Evolutionary conservation across 2,888 invertebrate species (phyloP).

Genomic region (Tenthredo notha): DNA sequence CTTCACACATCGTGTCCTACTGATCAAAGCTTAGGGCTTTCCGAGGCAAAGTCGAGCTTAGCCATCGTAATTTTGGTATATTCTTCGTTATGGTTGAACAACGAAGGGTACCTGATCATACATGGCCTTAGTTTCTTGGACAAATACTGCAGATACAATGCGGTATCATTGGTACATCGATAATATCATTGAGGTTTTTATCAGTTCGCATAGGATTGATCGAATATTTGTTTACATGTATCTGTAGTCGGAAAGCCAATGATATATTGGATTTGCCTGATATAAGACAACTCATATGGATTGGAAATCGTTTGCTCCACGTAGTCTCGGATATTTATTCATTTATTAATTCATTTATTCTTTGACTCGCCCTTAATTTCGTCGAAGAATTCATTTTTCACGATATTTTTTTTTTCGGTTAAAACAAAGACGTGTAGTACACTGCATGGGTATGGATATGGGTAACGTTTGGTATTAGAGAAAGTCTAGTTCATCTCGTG

Average conservation of each 20-base stretch:
- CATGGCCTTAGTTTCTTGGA: neutral
- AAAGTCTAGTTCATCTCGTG: conserved; percentile 16
- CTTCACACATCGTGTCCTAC: conserved; percentile 14
- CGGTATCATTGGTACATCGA: neutral
- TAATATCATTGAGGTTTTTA: neutral
- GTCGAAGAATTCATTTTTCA: neutral
- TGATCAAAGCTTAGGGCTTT: neutral
- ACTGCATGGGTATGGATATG: neutral
- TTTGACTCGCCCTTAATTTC: neutral
- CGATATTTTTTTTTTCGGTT: conserved; percentile 11
- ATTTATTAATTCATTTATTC: conserved; percentile 38
- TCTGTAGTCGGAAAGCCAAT: neutral
- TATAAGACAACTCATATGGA: neutral
- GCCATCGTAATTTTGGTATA: neutral
- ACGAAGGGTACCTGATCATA: neutral
- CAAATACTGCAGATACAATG: neutral
- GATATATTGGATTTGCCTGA: conserved; percentile 3
- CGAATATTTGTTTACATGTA: neutral
- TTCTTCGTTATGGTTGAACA: neutral
- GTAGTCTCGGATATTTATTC: neutral
- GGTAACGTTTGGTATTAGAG: conserved; percentile 6
- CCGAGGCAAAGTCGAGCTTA: neutral
- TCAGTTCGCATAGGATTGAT: neutral
- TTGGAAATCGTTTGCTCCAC: neutral
- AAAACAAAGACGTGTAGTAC: neutral